Evolutionary conservation across 92 coral and sea anemone species (phyloP).

Genomic region (Bergia puertoricense): DNA sequence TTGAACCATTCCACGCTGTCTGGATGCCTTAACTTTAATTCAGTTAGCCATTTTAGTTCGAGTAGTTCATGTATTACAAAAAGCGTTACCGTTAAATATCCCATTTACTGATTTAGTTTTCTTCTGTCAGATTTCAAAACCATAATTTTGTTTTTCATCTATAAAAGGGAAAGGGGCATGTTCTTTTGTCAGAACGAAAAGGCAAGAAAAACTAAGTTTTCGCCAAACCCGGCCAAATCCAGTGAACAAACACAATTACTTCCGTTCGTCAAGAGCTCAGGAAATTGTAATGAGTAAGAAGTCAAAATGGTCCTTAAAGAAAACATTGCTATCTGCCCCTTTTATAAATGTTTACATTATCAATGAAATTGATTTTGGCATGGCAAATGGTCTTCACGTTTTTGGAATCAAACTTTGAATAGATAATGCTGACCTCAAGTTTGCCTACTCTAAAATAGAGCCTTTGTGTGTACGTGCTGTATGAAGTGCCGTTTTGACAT

Average conservation of each 20-base stretch:
- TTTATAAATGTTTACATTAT: slow-evolving; percentile 36
- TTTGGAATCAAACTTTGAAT: neutral
- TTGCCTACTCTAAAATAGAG: neutral
- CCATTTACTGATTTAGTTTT: too few species aligned
- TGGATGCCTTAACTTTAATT: too few species aligned
- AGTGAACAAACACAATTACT: slow-evolving; percentile 16
- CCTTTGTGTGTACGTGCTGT: neutral
- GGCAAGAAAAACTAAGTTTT: neutral
- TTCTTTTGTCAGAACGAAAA: neutral
- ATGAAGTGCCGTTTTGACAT: neutral
- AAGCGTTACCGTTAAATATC: too few species aligned
- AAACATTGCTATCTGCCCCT: slow-evolving; percentile 34
- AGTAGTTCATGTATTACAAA: too few species aligned
- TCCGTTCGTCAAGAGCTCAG: slow-evolving; percentile 45
- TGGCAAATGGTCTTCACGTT: neutral
- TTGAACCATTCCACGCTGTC: too few species aligned
- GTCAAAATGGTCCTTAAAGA: slow-evolving; percentile 38
- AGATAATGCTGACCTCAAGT: neutral
- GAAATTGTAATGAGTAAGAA: slow-evolving; percentile 25
- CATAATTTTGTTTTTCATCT: neutral
- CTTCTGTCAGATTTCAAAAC: too few species aligned
- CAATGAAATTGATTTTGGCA: slow-evolving; percentile 26
- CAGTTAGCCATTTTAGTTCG: too few species aligned
- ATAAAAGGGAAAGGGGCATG: neutral
- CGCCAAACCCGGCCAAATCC: slow-evolving; percentile 9